Base-by-base conservation (phyloP, 2,113 vertebrate genomes). In the Clarias macrocephalus region DNA sequence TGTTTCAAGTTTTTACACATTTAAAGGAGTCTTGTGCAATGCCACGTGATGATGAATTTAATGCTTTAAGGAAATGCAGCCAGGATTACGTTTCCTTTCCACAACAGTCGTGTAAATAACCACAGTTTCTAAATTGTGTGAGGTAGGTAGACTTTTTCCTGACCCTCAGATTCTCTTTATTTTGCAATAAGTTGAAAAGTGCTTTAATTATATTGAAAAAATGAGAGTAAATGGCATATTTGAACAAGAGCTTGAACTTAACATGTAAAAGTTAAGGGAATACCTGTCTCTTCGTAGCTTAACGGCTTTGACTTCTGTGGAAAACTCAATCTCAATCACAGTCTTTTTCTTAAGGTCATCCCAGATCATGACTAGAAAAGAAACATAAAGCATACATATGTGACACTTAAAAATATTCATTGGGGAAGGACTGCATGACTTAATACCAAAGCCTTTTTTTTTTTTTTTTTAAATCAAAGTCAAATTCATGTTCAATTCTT, bases 261-360 rank as follows among this genome's bases (percentile, higher is more conserved):
- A 56, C 48, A 2, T 56, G 8, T 18, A 3, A 59, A 80, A 81
- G 2, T 62, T 62, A 21, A n/a, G 30, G 23, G 25, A 57, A 83
- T 57, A 99, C 98, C 98, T 95, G 90, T 99, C 98, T 86, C 98
- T 96, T 81, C 98, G 95, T 91, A 99, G 93, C 89, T 99, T 99
- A 89, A 99, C 98, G 0, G 98, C 98, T 93, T 99, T 99, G 81
- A 99, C 98, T 92, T 99, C 98, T 13, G 98, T 99, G 7, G 98
- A 99, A 94, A 99, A 99, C 90, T 99, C 98, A 0, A 99, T 99
- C 92, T 99, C 98, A 59, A 99, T 99, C 79, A 99, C 98, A 0
- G 98, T 99, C 94, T 99, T 99, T 96, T 99, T 99, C 93, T 99
- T 99, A 91, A 99, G 93, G 91, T 99, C 98, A 82, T 99, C 98